Base-by-base conservation (phyloP, 2,113 vertebrate genomes). In the Sturnus vulgaris region DNA sequence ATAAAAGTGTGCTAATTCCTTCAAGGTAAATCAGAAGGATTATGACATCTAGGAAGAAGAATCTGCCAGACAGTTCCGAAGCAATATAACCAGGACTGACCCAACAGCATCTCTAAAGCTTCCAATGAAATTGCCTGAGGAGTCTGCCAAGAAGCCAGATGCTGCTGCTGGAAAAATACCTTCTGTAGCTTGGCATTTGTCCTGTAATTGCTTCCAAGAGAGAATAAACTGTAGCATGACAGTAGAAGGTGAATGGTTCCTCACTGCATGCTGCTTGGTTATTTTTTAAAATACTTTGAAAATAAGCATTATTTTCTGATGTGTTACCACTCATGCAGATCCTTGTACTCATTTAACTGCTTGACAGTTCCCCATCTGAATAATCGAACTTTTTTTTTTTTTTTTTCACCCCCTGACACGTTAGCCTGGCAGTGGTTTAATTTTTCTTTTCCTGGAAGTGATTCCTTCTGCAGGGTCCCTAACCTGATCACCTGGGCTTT, bases 131-230 rank as follows among this genome's bases (percentile, higher is more conserved):
- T 97, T 97, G 96, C 97, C 94, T n/a, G 90, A 97, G 95, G 97
- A 98, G 63, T 52, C 94, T 98, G 98, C 98, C 98, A 98, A 98
- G 95, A 92, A 97, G 98, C 98, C 98, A 98, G 98, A 98, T 98
- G 98, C 98, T 93, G 96, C 98, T 98, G 97, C 96, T 98, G 98
- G 98, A 98, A 98, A 98, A 98, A 97, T 93, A 97, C 97, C 96
- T 97, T 97, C 95, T 97, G 95, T 93, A 96, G 93, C 95, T 97
- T 97, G 98, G 97, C 97, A 95, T 97, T 97, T 97, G 97, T 97
- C 95, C 33, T 97, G 90, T 97, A 96, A 97, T 97, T 97, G 97
- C 96, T 97, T 98, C 96, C 65, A 91, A 97, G 97, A 97, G 97
- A 96, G 94, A 98, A 97, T 95, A 97, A 97, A 96, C 90, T 92